Evolutionary conservation across 2,113 vertebrate genomes (phyloP), one percentile per base, ranked within the genome.

Genomic region (Podarcis raffonei): DNA sequence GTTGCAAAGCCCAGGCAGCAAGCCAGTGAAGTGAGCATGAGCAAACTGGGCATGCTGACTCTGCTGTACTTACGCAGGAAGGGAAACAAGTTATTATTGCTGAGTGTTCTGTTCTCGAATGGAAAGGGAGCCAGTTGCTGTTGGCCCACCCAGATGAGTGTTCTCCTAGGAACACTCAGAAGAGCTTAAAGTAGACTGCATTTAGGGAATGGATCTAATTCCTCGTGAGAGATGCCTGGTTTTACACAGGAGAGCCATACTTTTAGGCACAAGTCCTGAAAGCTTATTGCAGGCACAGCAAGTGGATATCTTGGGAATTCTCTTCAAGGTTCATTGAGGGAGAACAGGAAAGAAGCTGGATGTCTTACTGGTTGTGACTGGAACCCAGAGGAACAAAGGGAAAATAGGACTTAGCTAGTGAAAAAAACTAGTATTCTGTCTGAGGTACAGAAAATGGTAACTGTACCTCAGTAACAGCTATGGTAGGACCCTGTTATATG

Each of bases 101-200:
- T 87, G 86, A 65, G 48, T 65, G 18, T 81, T 81, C 25, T n/a
- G 27, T 74, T 87, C 35, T 81, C 18, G n/a, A 82, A 75, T 66
- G 71, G 42, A 83, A 75, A 88, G 71, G 72, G 53, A 62, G 57
- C 11, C 57, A 48, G 23, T 48, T 62, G 32, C 32, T 75, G 12
- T 75, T 88, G 87, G 69, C 53, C 53, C 75, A n/a, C 59, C 57
- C 71, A n/a, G n/a, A n/a, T 65, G 22, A 87, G 27, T 65, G 35
- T 74, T 72, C 79, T 81, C 80, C 35, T n/a, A 66, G 87, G 57
- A 82, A 42, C 27, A 75, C 37, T 75, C 59, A 76, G n/a, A 65
- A 69, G 20, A 13, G 32, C 8, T 74, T 74, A 72, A 39, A 74
- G 35, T 23, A 74, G 37, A 3, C 59, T 65, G 35, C 80, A 75